These are phyloP conservation scores for Danio jaintianensis DNA, from an alignment of 2,797 vertebrate genomes.

Conservation along the genomic window DNA sequence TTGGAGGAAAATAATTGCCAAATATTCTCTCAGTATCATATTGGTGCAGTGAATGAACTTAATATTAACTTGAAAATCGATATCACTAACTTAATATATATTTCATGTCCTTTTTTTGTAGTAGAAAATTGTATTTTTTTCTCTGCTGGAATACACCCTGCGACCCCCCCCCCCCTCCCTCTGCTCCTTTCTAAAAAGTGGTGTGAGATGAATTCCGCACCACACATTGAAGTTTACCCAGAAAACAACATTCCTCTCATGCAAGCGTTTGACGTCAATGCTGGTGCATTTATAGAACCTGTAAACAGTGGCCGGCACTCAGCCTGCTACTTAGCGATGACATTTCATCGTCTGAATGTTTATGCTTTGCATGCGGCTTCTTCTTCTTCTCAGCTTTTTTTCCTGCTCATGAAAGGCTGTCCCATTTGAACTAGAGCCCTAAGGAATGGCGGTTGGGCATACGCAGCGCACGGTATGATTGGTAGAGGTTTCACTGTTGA, in stretches of 20 bases:
- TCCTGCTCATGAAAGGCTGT: conserved; percentile 44
- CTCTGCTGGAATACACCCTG: conserved; percentile 38
- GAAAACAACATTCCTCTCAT: conserved; percentile 69
- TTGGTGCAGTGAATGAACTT: not conserved
- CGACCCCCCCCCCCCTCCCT: conserved; percentile 27
- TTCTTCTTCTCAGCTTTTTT: conserved; percentile 65
- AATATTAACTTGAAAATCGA: not conserved
- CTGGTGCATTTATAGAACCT: conserved; percentile 66
- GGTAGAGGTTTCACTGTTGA: conserved; percentile 50
- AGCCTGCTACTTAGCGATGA: conserved; percentile 57
- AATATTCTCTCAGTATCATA: not conserved
- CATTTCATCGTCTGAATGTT: conserved; percentile 63
- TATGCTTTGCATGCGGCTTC: conserved; percentile 57
- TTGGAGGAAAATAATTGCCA: too few species aligned
- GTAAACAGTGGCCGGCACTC: conserved; percentile 66
- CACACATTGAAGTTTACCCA: conserved; percentile 69
- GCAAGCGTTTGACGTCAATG: conserved; percentile 69
- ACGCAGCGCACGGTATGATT: conserved; percentile 28
- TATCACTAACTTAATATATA: not conserved
- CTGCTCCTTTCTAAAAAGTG: conserved; percentile 49
- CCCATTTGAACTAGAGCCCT: conserved; percentile 51
- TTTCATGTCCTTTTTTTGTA: not conserved
- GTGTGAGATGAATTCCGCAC: conserved; percentile 64
- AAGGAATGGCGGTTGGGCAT: conserved; percentile 47
- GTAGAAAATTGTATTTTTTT: conserved; percentile 24